Base-by-base conservation (phyloP, 2,888 invertebrate species). In the Clusia tigrina region DNA sequence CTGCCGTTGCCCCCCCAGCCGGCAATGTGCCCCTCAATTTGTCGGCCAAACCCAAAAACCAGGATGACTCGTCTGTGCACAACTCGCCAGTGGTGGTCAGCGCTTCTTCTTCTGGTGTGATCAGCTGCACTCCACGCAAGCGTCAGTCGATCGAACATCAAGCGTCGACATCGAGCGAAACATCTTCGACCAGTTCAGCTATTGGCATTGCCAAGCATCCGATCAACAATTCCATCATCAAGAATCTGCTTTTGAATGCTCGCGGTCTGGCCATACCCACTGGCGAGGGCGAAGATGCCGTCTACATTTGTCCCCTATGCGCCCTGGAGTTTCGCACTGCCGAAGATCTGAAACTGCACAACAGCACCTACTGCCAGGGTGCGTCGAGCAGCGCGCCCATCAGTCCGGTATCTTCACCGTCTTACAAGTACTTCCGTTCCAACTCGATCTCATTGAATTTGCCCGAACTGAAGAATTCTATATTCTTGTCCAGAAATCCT, bases 271-370 rank as follows among this genome's bases (percentile, higher is more conserved):
- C 79, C 1, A 78, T 86, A 18, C 83, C 86, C 46, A 82, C 86
- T 48, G 86, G 85, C 18, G 89, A 89, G 71, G 87, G 86, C 86
- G 70, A 89, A 1, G 87, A 88, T 68, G 86, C 87, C 2, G 85
- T 90, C 66, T 90, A 89, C 81, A 86, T 89, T 42, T 95, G 95
- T 77, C 89, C 89, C 0, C 85, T 90, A 58, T 95, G 95, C 80
- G 89, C 90, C 76, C 90, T 90, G 77, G 88, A 90, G 25, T 95
- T 92, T 77, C 88, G 91, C 77, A 92, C 91, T 72, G 89, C 90
- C 42, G 93, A 94, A 68, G 93, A 92, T 77, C 85, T 94, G 70
- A 91, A 92, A 79, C 87, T 91, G 63, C 95, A 95, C 81, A 89
- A 90, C 75, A 86, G 89, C 77, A 90, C 90, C 77, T 93, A 92